Base-by-base conservation (phyloP, 1,140 invertebrate genomes). In the Mizuhopecten yessoensis region DNA sequence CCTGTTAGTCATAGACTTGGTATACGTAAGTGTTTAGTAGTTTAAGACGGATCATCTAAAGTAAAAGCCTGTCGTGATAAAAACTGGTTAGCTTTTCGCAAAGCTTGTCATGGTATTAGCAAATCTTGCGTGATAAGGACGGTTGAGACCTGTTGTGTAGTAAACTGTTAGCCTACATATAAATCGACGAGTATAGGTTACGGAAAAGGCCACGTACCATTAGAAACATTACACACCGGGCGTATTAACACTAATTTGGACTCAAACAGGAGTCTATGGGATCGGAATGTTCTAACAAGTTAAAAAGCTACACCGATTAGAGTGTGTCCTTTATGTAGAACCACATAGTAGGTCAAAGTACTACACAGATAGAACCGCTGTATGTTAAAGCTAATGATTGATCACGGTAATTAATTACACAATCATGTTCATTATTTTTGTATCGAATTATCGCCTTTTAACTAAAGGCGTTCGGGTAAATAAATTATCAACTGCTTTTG, bases 371-470 rank as follows among this genome's bases (percentile, higher is more conserved):
- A 75, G 23, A 29, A 75, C 29, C 29, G 57, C n/a, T 29, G 57
- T 75, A 17, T 75, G 7, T 20, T 2, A 49, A 17, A 15, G 2
- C 2, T 0, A 75, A 29, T 75, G 57, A 75, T 75, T 29, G 57
- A 75, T 75, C 5, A 11, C 1, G 23, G 57, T 75, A 75, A 75
- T 75, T 75, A 75, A 75, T 75, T 75, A 75, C 29, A 75, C 57
- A 75, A 75, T 75, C 57, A 9, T 0, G 57, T 1, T n/a, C 23
- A 5, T 75, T 29, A 75, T 75, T 75, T 49, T 75, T 75, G 57
- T 75, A 75, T 75, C 57, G 57, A 29, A 75, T 75, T 75, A 75
- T 75, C 57, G 57, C 57, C 57, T 75, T 75, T 75, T 75, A 75
- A 75, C n/a, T 75, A 29, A 29, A 75, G 57, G 57, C 57, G 57